These are phyloP conservation scores for Sminthurinus signatus DNA, from an alignment of 1,140 invertebrate genomes.

Conservation along the genomic window DNA sequence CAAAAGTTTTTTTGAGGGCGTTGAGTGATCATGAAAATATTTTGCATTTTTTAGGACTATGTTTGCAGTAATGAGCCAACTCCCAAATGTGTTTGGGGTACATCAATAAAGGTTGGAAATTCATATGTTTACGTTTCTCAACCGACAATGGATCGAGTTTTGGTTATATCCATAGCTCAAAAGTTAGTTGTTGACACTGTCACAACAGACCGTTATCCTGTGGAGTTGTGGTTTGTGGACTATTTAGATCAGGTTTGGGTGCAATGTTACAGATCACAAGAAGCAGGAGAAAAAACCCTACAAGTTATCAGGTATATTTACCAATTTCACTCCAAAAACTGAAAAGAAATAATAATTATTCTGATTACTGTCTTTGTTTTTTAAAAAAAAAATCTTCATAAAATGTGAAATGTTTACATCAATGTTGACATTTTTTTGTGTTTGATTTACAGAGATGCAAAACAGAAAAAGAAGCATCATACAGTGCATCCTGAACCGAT, in stretches of 20 bases:
- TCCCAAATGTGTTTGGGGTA: conserved; percentile 62
- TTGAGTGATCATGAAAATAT: too few relatives aligned
- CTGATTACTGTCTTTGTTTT: too few relatives aligned
- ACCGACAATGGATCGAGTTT: conserved; percentile 62
- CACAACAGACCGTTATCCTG: conserved; percentile 65
- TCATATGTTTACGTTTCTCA: conserved; percentile 69
- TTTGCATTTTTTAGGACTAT: conserved; percentile 57
- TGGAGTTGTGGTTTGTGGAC: conserved; percentile 64
- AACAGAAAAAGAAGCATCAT: conserved; percentile 67
- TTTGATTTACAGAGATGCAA: too few relatives aligned
- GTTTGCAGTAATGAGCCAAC: conserved; percentile 57
- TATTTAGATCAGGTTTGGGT: conserved; percentile 74
- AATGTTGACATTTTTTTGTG: too few relatives aligned
- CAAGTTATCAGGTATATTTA: conserved; percentile 68
- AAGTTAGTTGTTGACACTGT: conserved; percentile 68
- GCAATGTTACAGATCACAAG: conserved; percentile 60
- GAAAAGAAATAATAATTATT: too few relatives aligned
- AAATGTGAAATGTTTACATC: too few relatives aligned
- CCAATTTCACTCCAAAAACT: too few relatives aligned
- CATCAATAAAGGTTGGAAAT: conserved; percentile 64
- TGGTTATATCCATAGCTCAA: conserved; percentile 65
- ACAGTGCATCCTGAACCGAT: conserved; percentile 72
- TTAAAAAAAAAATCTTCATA: too few relatives aligned
- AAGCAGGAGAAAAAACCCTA: conserved; percentile 62
- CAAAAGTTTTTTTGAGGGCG: too few relatives aligned